Conservation (phyloP, 2,797 vertebrate genomes). For the Decapterus maruadsi region DNA sequence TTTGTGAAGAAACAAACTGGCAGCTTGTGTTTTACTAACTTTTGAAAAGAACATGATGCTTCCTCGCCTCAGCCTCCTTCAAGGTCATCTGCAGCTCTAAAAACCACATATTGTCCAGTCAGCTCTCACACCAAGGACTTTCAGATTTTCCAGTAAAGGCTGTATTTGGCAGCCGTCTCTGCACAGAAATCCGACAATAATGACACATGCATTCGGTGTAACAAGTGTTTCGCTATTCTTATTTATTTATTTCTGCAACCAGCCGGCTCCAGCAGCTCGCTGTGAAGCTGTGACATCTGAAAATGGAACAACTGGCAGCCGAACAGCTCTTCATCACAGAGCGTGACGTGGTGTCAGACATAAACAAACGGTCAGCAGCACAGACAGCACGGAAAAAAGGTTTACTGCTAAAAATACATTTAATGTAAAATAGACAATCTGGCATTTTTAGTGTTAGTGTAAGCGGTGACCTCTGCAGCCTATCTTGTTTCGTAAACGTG, state of each 20-base stretch:
- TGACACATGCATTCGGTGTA: not conserved
- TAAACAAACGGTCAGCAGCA: not conserved
- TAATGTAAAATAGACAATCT: too few species aligned
- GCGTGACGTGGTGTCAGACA: not conserved
- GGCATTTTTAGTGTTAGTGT: too few species aligned
- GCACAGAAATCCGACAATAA: not conserved
- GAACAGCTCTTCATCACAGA: not conserved
- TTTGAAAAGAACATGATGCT: not conserved
- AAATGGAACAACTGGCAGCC: conserved; percentile 3
- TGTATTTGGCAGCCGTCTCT: not conserved
- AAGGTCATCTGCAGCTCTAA: not conserved
- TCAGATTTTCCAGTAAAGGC: not conserved
- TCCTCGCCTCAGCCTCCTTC: not conserved
- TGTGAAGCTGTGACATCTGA: conserved; percentile 6
- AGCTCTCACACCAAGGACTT: not conserved
- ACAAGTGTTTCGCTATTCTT: not conserved
- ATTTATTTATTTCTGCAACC: not conserved
- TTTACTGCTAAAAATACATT: not conserved
- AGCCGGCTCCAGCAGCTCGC: not conserved
- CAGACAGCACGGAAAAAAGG: not conserved
- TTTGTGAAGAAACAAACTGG: not conserved
- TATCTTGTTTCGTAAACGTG: conserved; percentile 2
- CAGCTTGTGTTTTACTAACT: not conserved
- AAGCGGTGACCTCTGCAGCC: conserved; percentile 1
- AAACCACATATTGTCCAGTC: not conserved